Percentiles rank a stretch among this genome's conserved stretches.
These are phyloP conservation scores for Temnothorax curvispinosus DNA, from an alignment of 1,140 invertebrate genomes.

Conservation along the genomic window DNA sequence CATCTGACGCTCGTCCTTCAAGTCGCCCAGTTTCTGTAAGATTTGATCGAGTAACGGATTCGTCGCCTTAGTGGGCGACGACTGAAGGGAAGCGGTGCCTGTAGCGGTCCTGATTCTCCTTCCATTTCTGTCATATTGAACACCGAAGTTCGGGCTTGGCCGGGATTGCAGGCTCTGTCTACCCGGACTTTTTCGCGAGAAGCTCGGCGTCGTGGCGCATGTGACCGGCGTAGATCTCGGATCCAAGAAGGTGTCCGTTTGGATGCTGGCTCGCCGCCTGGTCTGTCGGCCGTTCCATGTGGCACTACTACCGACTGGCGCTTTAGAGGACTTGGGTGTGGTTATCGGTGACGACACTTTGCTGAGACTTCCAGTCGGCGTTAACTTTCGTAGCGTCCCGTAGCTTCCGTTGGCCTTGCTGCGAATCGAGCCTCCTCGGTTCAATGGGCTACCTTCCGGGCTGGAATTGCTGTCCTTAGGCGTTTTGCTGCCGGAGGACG, in stretches of 20 bases:
- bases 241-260: constrained; percentile 88
- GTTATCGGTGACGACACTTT: constrained; percentile 77
- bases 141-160: constrained; percentile 81
- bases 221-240: constrained; percentile 80
- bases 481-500: constrained; percentile 78
- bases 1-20: constrained; percentile 89
- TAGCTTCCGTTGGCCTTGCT: constrained; percentile 51
- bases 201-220: constrained; percentile 83
- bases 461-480: constrained; percentile 82
- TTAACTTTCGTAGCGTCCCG: constrained; percentile 78
- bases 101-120: constrained; percentile 84
- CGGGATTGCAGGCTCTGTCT: constrained; percentile 88
- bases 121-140: constrained; percentile 87
- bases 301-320: constrained; percentile 85
- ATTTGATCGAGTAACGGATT: constrained; percentile 91
- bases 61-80: constrained; percentile 88
- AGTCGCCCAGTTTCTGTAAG: constrained; percentile 88
- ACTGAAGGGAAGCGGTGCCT: constrained; percentile 85
- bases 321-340: constrained; percentile 64
- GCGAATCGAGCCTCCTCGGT: constrained; percentile 71
- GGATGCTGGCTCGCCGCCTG: constrained; percentile 87
- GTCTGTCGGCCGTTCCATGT: constrained; percentile 90
- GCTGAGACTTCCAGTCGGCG: constrained; percentile 83
- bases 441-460: constrained; percentile 81
- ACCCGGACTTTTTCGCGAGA: constrained; percentile 88